Base-by-base conservation (phyloP, 2,113 vertebrate species). In the Engystomops pustulosus region DNA sequence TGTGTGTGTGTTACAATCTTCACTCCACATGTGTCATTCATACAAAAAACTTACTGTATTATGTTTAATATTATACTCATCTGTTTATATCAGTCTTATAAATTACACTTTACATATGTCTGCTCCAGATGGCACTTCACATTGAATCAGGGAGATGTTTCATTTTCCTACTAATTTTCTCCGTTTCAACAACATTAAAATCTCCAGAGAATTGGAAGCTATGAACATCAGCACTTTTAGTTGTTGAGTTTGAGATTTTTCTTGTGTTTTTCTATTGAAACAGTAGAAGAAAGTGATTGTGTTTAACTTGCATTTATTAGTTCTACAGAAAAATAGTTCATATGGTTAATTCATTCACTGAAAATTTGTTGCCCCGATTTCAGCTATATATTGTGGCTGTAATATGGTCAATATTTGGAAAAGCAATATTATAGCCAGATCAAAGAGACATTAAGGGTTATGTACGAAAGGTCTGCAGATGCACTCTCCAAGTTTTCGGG, bases 131-230 rank as follows among this genome's bases (percentile, higher is more conserved):
- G 14, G 6, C 62, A 60, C 30, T 83, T 86, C 79, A 85, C 4
- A 11, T 0, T 36, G 45, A 6, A 79, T 0, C 47, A 44, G 14
- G 25, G 17, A 32, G 9, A 44, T 23, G 25, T 81, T 53, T 62
- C 55, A 15, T 34, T 62, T 82, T 77, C 70, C 65, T 71, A 79
- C 79, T 85, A 60, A 62, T 81, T 80, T 87, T 86, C 71, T 76
- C 69, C 65, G 69, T 44, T 55, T 70, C 27, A 10, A 4, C 15
- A 25, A n/a, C 23, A 86, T 76, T 4, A 4, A 70, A 83, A 34
- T 80, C 60, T 69, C 69, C 23, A 30, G 70, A 30, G 70, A 74
- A 23, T 8, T 18, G 4, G 49, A 74, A 49, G 23, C 25, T 74
- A 72, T 27, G 69, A 25, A 49, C 44, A 74, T 74, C 70, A 74